Evolutionary conservation across 2,888 invertebrate genomes (phyloP).

Genomic region (Lochmaea capreae): DNA sequence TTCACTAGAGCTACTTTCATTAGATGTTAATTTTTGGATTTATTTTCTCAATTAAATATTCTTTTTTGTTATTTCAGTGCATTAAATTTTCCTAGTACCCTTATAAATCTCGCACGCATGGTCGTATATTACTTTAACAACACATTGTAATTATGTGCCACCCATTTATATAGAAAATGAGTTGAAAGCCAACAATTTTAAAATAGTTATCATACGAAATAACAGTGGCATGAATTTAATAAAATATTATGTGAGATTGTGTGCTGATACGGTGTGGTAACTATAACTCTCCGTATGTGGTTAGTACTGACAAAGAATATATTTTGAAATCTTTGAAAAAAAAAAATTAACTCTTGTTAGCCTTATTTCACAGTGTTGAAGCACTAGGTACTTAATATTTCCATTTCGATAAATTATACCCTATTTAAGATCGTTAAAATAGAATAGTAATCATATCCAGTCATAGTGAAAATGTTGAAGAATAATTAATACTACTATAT

Average conservation of each 20-base stretch:
- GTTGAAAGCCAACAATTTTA: conserved; percentile 42
- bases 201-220: conserved; percentile 40
- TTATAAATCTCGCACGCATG: conserved; percentile 27
- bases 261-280: conserved; percentile 28
- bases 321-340: neutral
- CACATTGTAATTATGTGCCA: conserved; percentile 29
- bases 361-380: neutral
- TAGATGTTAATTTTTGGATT: too few species aligned
- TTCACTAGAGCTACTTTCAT: too few species aligned
- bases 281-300: conserved; percentile 28
- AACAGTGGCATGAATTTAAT: conserved; percentile 39
- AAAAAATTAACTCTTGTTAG: neutral
- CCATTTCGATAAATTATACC: neutral
- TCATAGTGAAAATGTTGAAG: too few species aligned
- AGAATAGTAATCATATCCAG: neutral
- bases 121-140: conserved; percentile 33
- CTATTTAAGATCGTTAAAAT: neutral
- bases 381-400: conserved; percentile 1
- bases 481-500: too few species aligned
- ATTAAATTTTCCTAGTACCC: conserved; percentile 22
- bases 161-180: conserved; percentile 32
- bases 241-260: conserved; percentile 37
- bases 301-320: conserved; percentile 9
- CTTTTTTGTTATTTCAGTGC: conserved; percentile 16
- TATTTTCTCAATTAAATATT: neutral